Evolutionary conservation across 2,797 vertebrate genomes (phyloP), one percentile per base, ranked within the genome.

Genomic region (Malacoctenus gilli): DNA sequence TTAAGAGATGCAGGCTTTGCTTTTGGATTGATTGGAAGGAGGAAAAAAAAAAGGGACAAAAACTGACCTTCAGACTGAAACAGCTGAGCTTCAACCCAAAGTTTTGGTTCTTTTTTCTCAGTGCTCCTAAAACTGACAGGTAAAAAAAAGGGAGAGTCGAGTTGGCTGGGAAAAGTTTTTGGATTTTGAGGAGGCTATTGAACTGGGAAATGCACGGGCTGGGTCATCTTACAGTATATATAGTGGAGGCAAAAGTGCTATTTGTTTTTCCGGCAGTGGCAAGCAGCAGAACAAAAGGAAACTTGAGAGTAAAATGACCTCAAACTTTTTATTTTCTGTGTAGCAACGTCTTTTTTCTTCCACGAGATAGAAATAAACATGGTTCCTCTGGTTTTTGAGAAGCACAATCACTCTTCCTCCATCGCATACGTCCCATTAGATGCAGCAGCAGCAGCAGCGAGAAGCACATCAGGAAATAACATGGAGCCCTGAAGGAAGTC

Each of bases 11-110:
- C 38, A 12, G 31, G 30, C 52, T 48, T 61, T 60, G 30, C 23
- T 28, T 41, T 74, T 59, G 30, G 36, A 43, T 57, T 1, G 22
- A 31, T 59, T 64, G 54, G n/a, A n/a, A n/a, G n/a, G n/a, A n/a
- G n/a, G n/a, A n/a, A n/a, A n/a, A n/a, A n/a, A n/a, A n/a, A n/a
- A n/a, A n/a, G n/a, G n/a, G n/a, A n/a, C n/a, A 43, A 36, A 61
- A 23, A n/a, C 6, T 7, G 40, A 13, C 16, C 59, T 59, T 64
- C 18, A 35, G 53, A 62, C 1, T 21, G 15, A 43, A n/a, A 43
- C 30, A 39, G 23, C n/a, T 47, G 13, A 58, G 1, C 8, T 15
- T 53, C 72, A 49, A 16, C 14, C 48, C 10, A 38, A 53, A 77
- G 43, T 64, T n/a, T n/a, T n/a, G n/a, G n/a, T n/a, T 30, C 3